Conservation (phyloP, 2,888 invertebrate species). For the Schizotus pectinicornis region DNA sequence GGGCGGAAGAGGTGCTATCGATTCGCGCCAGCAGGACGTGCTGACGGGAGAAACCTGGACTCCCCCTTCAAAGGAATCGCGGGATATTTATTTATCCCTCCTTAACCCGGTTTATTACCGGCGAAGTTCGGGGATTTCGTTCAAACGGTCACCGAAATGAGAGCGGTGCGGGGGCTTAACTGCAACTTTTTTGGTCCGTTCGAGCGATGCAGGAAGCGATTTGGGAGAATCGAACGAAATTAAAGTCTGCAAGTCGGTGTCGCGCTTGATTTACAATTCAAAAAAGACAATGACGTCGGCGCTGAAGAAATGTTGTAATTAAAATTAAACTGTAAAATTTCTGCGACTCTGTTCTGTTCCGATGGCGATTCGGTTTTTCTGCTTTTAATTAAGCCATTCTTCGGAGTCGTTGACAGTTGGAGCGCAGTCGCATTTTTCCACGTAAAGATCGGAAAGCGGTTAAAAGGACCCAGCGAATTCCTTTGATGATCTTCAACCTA, state of each 20-base stretch:
- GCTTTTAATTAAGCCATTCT: slow-evolving; percentile 19
- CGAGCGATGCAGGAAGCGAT: neutral
- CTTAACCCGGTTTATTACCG: too few species aligned
- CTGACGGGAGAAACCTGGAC: too few species aligned
- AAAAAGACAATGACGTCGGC: slow-evolving; percentile 13
- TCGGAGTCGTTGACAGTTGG: neutral
- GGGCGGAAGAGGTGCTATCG: too few species aligned
- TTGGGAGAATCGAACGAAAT: neutral
- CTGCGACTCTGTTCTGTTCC: slow-evolving; percentile 21
- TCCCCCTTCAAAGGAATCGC: too few species aligned
- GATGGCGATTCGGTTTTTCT: slow-evolving; percentile 17
- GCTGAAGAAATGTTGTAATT: slow-evolving; percentile 18
- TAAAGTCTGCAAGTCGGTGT: slow-evolving; percentile 10
- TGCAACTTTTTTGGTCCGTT: neutral
- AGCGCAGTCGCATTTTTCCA: too few species aligned
- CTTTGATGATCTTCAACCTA: neutral
- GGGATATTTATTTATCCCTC: too few species aligned
- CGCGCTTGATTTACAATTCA: slow-evolving; percentile 22
- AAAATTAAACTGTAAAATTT: slow-evolving; percentile 23
- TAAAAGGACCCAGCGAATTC: neutral
- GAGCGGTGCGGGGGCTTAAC: too few species aligned
- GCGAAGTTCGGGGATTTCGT: too few species aligned
- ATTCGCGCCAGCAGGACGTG: too few species aligned
- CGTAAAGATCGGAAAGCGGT: too few species aligned
- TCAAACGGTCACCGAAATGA: too few species aligned